Conservation (phyloP, 1,140 invertebrate genomes). For the Venustaconcha ellipsiformis region DNA sequence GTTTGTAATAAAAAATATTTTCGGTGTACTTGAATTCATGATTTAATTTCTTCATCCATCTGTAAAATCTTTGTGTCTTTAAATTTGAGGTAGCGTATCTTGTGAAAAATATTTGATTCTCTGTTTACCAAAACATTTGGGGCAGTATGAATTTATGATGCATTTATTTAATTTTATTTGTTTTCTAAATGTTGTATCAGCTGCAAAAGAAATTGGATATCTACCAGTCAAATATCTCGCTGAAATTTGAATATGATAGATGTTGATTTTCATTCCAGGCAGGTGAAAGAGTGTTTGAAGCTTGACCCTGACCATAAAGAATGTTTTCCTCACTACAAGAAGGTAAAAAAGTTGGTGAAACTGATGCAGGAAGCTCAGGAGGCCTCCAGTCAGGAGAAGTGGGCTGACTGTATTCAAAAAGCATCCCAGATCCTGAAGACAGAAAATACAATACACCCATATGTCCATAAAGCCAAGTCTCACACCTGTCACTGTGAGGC, state of each 20-base stretch:
- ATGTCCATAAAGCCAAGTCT: conserved; percentile 54
- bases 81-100: too few species aligned
- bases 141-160: background rate
- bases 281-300: conserved; percentile 97
- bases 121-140: background rate
- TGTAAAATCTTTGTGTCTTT: too few species aligned
- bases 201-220: background rate
- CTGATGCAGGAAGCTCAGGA: conserved; percentile 81
- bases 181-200: too few species aligned
- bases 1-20: too few species aligned
- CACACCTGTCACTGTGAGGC: conserved; percentile 64
- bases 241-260: background rate
- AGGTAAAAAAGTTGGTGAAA: conserved; percentile 96
- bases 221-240: too few species aligned
- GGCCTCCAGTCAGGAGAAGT: conserved; percentile 78
- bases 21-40: too few species aligned
- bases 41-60: too few species aligned
- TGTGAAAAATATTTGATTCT: background rate
- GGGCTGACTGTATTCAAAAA: conserved; percentile 80
- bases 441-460: conserved; percentile 72
- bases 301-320: conserved; percentile 97
- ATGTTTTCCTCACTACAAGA: conserved; percentile 98
- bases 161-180: background rate
- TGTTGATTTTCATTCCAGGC: conserved; percentile 72
- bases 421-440: conserved; percentile 77